Evolutionary conservation across 2,797 vertebrate genomes (phyloP), one percentile per base, ranked within the genome.

Genomic region (Poeciliopsis infans): DNA sequence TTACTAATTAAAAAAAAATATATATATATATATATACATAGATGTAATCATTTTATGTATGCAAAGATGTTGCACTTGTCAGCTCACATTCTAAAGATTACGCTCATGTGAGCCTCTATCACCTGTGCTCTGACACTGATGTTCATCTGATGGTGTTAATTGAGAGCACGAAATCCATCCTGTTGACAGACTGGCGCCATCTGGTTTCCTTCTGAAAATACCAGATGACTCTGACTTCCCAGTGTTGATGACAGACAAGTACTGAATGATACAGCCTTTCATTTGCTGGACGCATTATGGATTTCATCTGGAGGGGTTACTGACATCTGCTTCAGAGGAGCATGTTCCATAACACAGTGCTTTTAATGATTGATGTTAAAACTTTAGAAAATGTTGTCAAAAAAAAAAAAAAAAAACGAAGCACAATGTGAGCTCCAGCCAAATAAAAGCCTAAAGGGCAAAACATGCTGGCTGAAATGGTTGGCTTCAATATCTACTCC

Each of bases 121-220:
- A 92, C 86, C 87, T 88, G 84, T 23, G 72, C 73, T 64, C 33
- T 70, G 74, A 78, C 25, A 43, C 47, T 86, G 82, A 53, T 83
- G 83, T 88, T 82, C 80, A 72, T 78, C 83, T 84, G 73, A 85
- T 81, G 85, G 39, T 1, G 79, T 75, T 91, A 86, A 93, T 89
- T 88, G 90, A 89, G 86, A 86, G 77, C 66, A 75, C 31, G 39
- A 70, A 86, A 89, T 78, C 82, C 68, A 13, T 71, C 78, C 74
- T 43, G 78, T 7, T 64, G 47, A 70, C 0, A 6, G 59, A 79
- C 20, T 85, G 76, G 83, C 59, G 76, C 88, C 91, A 89, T 92
- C 93, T 93, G 92, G n/a, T 79, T 84, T 75, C 86, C 74, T 69
- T 87, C 87, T 70, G 77, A 75, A 81, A 83, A 79, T 79, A 36